Evolutionary conservation across 2,797 vertebrate genomes (phyloP), one percentile per base, ranked within the genome.

Genomic region (Enteromius unitaeniatus): DNA sequence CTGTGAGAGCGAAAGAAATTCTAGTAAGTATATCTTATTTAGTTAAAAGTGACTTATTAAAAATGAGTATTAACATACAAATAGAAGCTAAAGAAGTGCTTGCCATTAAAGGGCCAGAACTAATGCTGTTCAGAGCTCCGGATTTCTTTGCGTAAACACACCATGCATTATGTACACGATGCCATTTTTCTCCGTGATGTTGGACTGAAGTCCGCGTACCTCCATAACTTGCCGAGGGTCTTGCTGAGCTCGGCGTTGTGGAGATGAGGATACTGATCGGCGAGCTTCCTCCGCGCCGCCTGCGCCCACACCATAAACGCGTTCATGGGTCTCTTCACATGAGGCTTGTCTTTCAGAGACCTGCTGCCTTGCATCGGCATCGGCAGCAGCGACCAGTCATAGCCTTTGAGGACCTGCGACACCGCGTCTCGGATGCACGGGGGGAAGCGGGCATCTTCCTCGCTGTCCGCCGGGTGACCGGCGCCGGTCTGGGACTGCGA

Each of bases 201-300:
- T 8, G 14, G 14, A 8, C 14, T 31, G 60, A 31, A 17, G 62
- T 64, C 6, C 62, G 31, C 97, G 96, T 96, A 97, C 97, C 82
- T 83, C 82, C 82, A 98, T 73, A 98, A 94, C 85, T 97, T 98
- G 64, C 97, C 97, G 86, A 99, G 94, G 1, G 97, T 99, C 93
- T 99, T 99, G 96, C 97, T 98, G 87, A 99, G 96, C 79, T 98
- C 97, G 0, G 97, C 97, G 88, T 99, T 99, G 94, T 99, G 97
- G 81, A 99, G 96, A 91, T 99, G 97, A 42, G 97, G 97, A 88
- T 98, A 98, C 92, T 99, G 97, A 88, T 97, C 97, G 3, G 97
- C 97, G 85, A 97, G 95, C 88, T 97, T 97, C 84, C 97, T 94
- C 67, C 97, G 95, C 76, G 97, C 97, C 2, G 97, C 97, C 88